These are phyloP conservation scores for Meles meles DNA, from an alignment of 2,113 vertebrate genomes.

Conservation along the genomic window DNA sequence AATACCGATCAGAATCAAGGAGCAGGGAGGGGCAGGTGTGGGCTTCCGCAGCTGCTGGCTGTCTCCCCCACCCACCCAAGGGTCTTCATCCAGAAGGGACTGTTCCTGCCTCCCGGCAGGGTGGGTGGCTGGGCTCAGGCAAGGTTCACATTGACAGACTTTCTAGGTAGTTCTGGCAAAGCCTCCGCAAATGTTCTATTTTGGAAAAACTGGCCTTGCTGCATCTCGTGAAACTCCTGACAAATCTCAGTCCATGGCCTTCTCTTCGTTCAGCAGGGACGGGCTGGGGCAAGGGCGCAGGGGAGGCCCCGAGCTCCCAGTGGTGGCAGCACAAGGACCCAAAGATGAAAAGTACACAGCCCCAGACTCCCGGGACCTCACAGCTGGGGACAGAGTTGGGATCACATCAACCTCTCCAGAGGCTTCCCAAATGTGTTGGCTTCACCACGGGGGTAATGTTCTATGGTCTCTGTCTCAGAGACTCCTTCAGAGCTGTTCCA, in stretches of 20 bases:
- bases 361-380: neutral
- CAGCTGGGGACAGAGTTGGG: no score
- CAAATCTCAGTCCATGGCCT: neutral
- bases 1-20: constrained; percentile 49
- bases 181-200: neutral
- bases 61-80: neutral
- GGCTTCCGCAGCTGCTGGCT: neutral
- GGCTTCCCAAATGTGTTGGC: neutral
- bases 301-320: neutral
- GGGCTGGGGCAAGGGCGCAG: rapidly evolving
- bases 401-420: neutral
- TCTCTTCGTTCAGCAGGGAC: neutral
- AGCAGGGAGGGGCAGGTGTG: neutral
- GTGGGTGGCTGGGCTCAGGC: neutral
- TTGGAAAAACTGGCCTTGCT: neutral
- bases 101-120: neutral
- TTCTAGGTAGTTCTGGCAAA: constrained; percentile 31
- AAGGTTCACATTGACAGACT: neutral
- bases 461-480: neutral
- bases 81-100: neutral
- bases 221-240: neutral
- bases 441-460: rapidly evolving
- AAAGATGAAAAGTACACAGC: neutral
- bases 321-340: rapidly evolving
- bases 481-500: no score